A percentile compares a stretch with the other conserved stretches of the same genome.
These are phyloP conservation scores for Cyprinodon brontotheroides DNA, from an alignment of 2,113 vertebrate species.

Conservation along the genomic window DNA sequence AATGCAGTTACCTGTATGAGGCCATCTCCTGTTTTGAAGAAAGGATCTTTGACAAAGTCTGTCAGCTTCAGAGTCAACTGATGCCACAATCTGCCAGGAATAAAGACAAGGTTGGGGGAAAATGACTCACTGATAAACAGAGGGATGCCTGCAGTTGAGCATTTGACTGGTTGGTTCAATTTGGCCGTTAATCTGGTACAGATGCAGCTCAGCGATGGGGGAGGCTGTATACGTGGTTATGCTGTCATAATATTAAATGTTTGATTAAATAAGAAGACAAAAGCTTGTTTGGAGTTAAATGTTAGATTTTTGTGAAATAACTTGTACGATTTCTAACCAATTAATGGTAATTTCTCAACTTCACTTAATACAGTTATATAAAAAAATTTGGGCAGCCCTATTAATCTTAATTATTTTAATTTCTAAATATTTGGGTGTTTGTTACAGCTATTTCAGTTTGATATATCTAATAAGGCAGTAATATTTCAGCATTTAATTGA, in stretches of 20 bases:
- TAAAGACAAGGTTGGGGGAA: not conserved
- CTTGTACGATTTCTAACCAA: too few relatives aligned
- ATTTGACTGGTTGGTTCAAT: too few relatives aligned
- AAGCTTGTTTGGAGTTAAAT: not conserved
- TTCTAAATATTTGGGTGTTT: too few relatives aligned
- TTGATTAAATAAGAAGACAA: not conserved
- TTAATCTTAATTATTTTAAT: too few relatives aligned
- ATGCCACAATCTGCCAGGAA: conserved; percentile 88
- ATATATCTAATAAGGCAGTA: too few relatives aligned
- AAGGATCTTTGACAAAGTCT: conserved; percentile 93
- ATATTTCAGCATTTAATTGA: too few relatives aligned
- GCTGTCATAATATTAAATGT: not conserved
- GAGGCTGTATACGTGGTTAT: not conserved
- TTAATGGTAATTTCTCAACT: not conserved
- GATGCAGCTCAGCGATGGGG: not conserved
- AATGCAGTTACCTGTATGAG: conserved; percentile 87
- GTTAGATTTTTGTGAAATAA: too few relatives aligned
- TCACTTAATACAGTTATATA: not conserved
- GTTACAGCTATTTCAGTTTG: too few relatives aligned
- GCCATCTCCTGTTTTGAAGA: conserved; percentile 92
- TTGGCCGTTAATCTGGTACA: not conserved
- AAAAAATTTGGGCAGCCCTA: too few relatives aligned
- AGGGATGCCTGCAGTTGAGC: not conserved
- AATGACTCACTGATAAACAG: not conserved
- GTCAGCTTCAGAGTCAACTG: conserved; percentile 92